Conservation (phyloP, 2,888 invertebrate genomes). For the Aphelenchoides bicaudatus region DNA sequence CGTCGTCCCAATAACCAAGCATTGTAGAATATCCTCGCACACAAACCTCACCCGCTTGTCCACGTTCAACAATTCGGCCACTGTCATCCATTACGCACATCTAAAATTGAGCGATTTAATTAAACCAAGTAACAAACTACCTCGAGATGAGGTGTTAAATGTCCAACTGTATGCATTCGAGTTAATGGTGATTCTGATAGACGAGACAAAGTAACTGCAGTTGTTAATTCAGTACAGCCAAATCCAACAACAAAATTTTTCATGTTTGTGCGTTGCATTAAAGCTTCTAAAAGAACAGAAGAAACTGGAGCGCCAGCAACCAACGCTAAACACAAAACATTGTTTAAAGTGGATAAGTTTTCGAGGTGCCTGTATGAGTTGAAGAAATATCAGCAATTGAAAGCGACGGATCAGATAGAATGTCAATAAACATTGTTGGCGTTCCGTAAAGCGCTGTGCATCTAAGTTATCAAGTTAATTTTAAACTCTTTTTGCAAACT, state of each 20-base stretch:
- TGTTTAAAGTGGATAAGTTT: background rate
- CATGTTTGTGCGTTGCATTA: background rate
- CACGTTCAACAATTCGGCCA: slow-evolving; percentile 22
- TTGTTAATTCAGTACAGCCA: slow-evolving; percentile 67
- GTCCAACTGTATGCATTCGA: slow-evolving; percentile 65
- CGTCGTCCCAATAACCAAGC: slow-evolving; percentile 77
- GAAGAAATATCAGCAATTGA: slow-evolving; percentile 60
- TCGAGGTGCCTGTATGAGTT: slow-evolving; percentile 4
- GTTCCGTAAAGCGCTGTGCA: slow-evolving; percentile 63
- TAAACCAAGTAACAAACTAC: too few relatives aligned
- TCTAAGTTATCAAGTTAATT: slow-evolving; percentile 7
- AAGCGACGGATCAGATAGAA: slow-evolving; percentile 60
- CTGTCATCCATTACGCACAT: slow-evolving; percentile 49
- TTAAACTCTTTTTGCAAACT: background rate
- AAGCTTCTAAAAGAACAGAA: background rate
- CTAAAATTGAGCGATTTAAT: too few relatives aligned
- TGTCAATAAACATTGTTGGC: slow-evolving; percentile 65
- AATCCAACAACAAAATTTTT: slow-evolving; percentile 61
- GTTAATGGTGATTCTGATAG: slow-evolving; percentile 63
- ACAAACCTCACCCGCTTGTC: slow-evolving; percentile 28
- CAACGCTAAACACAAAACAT: background rate
- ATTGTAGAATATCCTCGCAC: slow-evolving; percentile 70
- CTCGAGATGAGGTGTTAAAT: slow-evolving; percentile 65
- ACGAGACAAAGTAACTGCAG: slow-evolving; percentile 65
- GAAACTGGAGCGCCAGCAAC: slow-evolving; percentile 12